A percentile compares a stretch with the other conserved stretches of the same genome.
These are phyloP conservation scores for Craseonycteris thonglongyai DNA, from an alignment of 2,113 vertebrate genomes.

Conservation along the genomic window DNA sequence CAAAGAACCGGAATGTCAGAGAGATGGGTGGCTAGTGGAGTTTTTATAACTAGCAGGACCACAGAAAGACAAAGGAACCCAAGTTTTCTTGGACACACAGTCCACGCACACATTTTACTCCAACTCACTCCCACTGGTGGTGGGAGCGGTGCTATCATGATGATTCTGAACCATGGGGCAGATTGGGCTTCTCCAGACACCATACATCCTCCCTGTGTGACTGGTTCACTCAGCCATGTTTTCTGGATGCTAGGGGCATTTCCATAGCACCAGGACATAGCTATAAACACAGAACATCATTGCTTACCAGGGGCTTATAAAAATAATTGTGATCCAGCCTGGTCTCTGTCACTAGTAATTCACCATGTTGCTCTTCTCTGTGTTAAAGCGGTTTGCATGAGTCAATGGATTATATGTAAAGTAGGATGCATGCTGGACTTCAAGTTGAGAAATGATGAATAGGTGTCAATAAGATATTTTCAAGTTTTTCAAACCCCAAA, in stretches of 20 bases:
- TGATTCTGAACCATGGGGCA: fast-evolving
- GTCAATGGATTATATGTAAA: conserved; percentile 22
- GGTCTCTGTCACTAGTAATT: conserved; percentile 59
- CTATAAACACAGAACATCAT: conserved; percentile 30
- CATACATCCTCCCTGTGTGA: not conserved
- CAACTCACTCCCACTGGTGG: fast-evolving
- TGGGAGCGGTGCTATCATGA: fast-evolving
- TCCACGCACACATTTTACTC: fast-evolving
- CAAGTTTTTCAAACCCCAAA: not conserved
- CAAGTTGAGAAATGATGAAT: not conserved
- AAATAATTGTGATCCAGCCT: conserved; percentile 42
- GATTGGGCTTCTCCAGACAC: not conserved
- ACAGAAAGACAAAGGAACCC: not conserved
- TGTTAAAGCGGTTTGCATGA: conserved; percentile 6
- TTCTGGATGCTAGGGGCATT: not conserved
- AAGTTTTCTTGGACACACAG: fast-evolving
- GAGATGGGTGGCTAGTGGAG: fast-evolving
- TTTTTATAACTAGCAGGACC: not conserved
- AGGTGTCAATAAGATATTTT: conserved; percentile 1
- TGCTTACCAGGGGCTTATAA: conserved; percentile 32
- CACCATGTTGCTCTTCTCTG: not conserved
- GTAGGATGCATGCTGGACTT: not conserved
- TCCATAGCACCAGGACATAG: not conserved
- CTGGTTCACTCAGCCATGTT: fast-evolving
- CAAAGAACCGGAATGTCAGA: not conserved